Evolutionary conservation across 2,888 invertebrate genomes (phyloP), one percentile per base, ranked within the genome.

Genomic region (Hecatera dysodea): DNA sequence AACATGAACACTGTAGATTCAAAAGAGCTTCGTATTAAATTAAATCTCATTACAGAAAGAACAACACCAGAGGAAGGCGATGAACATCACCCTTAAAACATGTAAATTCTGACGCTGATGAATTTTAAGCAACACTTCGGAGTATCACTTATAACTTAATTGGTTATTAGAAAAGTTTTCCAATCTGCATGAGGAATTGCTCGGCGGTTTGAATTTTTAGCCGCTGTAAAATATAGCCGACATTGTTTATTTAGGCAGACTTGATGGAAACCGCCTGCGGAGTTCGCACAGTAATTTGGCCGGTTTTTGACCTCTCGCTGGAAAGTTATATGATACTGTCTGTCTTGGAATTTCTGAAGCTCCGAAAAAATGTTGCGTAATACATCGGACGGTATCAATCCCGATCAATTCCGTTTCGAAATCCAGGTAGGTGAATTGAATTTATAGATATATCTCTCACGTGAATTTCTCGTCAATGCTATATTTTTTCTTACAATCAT

Each of bases 121-220:
- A 90, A 90, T 90, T 89, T 88, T 85, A 90, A 90, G 86, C 87
- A 86, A 82, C 78, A 80, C 68, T 83, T 78, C 66, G 75, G 75
- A 81, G 83, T 89, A 89, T 90, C 87, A 86, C 86, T 88, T 89
- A 87, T 90, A 89, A 90, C 89, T 90, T 92, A 93, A 93, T 93
- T 93, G 93, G 91, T 90, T 93, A 91, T 91, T 90, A 87, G 86
- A 86, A 88, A 93, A 93, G 84, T 93, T 93, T 93, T 91, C 90
- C 93, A 93, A 93, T 93, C 91, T 93, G 87, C 91, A 91, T 90
- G 86, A 86, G 87, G 84, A 90, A 90, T 90, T 86, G 82, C 74
- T 75, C 78, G 77, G 80, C 71, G 81, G 80, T 72, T 63, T 67
- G 71, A 71, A 74, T 83, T 84, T 85, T 84, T 82, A 63, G 80